Conservation (phyloP, 2,888 invertebrate species). For the Trissonchulus latispiculum region DNA sequence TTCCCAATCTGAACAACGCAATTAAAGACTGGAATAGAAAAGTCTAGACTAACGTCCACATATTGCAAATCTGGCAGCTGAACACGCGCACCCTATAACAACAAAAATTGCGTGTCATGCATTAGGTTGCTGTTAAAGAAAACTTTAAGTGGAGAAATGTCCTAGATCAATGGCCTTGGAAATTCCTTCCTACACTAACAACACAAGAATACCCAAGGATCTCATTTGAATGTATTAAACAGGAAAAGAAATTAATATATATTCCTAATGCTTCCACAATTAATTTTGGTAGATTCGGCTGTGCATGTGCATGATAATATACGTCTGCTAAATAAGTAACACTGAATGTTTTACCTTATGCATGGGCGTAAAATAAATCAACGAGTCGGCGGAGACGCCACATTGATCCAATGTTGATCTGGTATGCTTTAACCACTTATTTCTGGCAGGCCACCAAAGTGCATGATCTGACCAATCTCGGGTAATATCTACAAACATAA, state of each 20-base stretch:
- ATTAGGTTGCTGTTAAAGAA: too few species aligned
- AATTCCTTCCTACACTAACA: too few species aligned
- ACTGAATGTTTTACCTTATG: constrained; percentile 73
- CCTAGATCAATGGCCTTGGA: too few species aligned
- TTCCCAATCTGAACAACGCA: constrained; percentile 85
- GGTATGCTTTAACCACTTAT: constrained; percentile 85
- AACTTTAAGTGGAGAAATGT: too few species aligned
- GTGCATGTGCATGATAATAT: too few species aligned
- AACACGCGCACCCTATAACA: constrained; percentile 52
- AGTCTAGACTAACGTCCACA: constrained; percentile 55
- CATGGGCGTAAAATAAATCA: constrained; percentile 91
- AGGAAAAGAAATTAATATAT: too few species aligned
- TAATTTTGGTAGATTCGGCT: too few species aligned
- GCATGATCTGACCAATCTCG: constrained; percentile 99
- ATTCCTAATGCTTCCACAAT: too few species aligned
- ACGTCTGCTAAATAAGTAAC: too few species aligned
- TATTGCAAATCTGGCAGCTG: constrained; percentile 42
- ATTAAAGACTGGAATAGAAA: constrained; percentile 87
- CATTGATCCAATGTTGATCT: constrained; percentile 92
- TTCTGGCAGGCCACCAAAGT: constrained; percentile 93
- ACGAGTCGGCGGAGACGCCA: constrained; percentile 84
- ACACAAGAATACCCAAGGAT: too few species aligned
- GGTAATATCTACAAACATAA: constrained; percentile 65
- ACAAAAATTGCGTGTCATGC: constrained; percentile 92
- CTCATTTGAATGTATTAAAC: constrained; percentile 63